Evolutionary conservation across 2,797 vertebrate species (phyloP).

Genomic region (Adrianichthys oophorus): DNA sequence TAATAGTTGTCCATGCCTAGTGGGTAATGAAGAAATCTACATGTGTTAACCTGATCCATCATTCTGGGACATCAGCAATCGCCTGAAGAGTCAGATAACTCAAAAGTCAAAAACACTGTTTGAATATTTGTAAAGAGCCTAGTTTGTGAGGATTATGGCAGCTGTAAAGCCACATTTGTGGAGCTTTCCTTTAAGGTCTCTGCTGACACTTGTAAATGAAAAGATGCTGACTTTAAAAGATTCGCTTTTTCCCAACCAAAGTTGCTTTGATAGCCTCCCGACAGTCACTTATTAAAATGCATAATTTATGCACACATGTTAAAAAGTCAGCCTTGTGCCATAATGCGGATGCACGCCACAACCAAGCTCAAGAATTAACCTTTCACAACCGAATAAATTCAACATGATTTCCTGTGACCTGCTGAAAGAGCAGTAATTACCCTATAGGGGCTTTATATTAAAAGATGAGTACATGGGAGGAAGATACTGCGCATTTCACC

Average conservation of each 20-base stretch:
- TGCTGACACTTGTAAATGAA: constrained; percentile 2
- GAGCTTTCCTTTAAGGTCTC: not conserved
- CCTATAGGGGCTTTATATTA: not conserved
- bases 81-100: too few relatives aligned
- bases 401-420: constrained; percentile 1
- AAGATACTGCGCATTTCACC: too few relatives aligned
- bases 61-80: too few relatives aligned
- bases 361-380: not conserved
- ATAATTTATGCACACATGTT: constrained; percentile 1
- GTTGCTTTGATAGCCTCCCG: not conserved
- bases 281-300: constrained; percentile 10
- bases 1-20: too few relatives aligned
- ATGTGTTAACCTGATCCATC: too few relatives aligned
- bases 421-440: not conserved
- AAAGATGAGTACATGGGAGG: not conserved
- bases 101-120: too few relatives aligned
- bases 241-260: constrained; percentile 3
- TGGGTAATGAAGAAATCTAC: too few relatives aligned
- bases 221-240: constrained; percentile 4
- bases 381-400: constrained; percentile 2
- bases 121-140: too few relatives aligned
- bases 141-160: too few relatives aligned
- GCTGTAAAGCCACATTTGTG: too few relatives aligned
- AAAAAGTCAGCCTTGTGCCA: not conserved
- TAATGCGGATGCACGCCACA: not conserved